Base-by-base conservation (phyloP, 2,797 vertebrate species). In the Tinamus major region DNA sequence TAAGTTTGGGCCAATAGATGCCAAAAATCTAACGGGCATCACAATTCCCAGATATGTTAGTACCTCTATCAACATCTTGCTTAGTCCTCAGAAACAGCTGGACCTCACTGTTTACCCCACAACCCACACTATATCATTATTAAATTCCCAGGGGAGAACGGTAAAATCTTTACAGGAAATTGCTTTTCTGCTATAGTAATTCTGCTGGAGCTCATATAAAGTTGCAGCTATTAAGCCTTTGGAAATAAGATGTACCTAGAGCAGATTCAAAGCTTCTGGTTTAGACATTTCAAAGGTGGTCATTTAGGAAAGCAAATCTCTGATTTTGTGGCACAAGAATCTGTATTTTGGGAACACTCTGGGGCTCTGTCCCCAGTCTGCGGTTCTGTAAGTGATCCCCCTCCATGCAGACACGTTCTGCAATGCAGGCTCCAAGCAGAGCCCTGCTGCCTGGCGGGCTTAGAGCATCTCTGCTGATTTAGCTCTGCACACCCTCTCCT, bases 161-260 rank as follows among this genome's bases (percentile, higher is more conserved):
- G 58, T 9, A 83, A 90, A 96, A 78, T 62, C 91, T 67, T 72
- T 90, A 77, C 68, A 94, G 90, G 79, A 92, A 94, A 79, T 88
- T 56, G 69, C 74, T 92, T 92, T 94, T 74, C 94, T 94, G 92
- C 93, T n/a, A 29, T 68, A 69, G 64, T 62, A 89, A 93, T 92
- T 89, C 89, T 87, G 68, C 5, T 92, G 87, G 93, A 94, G 89
- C 74, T 62, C 81, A 63, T 64, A 92, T 6, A 10, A 92, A 96
- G 81, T 75, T 91, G 81, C 89, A 93, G 88, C 75, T 90, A 92
- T 51, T 88, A 92, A 82, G 39, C 79, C 92, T 93, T 87, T 85
- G 89, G 80, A 94, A 94, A 90, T 79, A 74, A 95, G 78, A 94
- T 9, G 59, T 71, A 79, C 62, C 70, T 85, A 71, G 90, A 95